Base-by-base conservation (phyloP, 2,797 vertebrate species). In the Alfaro cultratus region DNA sequence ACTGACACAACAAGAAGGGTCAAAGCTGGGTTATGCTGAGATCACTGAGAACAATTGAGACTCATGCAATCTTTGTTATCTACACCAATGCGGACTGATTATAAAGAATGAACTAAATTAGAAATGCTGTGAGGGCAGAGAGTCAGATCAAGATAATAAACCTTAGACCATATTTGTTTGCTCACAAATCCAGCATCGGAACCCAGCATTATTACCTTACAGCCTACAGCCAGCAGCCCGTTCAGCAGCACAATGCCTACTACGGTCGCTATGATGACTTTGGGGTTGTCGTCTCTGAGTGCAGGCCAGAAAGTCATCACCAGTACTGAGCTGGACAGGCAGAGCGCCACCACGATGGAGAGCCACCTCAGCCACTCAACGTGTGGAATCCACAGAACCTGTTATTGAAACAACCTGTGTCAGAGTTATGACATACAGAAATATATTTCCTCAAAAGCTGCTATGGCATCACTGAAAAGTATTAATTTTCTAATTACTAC, bases 271-370 rank as follows among this genome's bases (percentile, higher is more conserved):
- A 97, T 77, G 0, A 96, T 96, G 0, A 99, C 74, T 73, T 96
- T 96, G 62, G 96, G 96, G 79, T 95, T 96, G 93, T 99, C 98
- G 0, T 98, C 97, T 3, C 97, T 95, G 80, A 99, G 96, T 0
- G 97, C 97, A 0, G 98, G 98, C 98, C 97, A 99, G 88, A 99
- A 98, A 0, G 99, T 99, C 95, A 98, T 93, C 49, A 96, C 95
- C 91, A 99, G 89, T 77, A 99, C 97, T 0, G 98, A 97, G 23
- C 98, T 97, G 0, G 99, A 99, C 70, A 99, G 94, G 89, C 96
- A 96, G 82, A 99, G 95, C 15, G 98, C 97, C 75, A 97, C 90
- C 51, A 92, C 57, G 74, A 98, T 91, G 76, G 97, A 95, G 78
- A 96, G 92, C 99, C 99, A 99, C 78, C 96, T 96, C 79, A 99